A percentile compares a stretch with the other conserved stretches of the same genome.
phyloP scores from a whole-genome alignment of 2,888 invertebrate genomes.

The Drosophila macrospina region DNA sequence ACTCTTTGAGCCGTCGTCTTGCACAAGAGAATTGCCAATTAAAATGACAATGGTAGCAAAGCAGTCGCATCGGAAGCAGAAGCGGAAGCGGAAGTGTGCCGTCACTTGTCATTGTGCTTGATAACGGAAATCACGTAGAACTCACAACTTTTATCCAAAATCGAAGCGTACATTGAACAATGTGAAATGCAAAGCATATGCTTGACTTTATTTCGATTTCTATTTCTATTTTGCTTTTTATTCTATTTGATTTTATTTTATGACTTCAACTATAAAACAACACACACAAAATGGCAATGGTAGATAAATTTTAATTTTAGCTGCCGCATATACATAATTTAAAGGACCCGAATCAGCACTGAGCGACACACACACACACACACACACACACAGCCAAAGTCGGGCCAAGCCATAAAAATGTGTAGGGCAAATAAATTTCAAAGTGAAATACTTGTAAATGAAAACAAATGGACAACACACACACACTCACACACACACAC shows the following conservation, averaged over 20 bases:
- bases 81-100: slow-evolving; percentile 28
- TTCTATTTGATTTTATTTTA: slow-evolving; percentile 31
- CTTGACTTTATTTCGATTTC: slow-evolving; percentile 33
- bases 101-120: slow-evolving; percentile 26
- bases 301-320: slow-evolving; percentile 74
- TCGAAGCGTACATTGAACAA: slow-evolving; percentile 12
- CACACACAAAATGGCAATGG: slow-evolving; percentile 44
- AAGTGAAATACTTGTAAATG: slow-evolving; percentile 81
- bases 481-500: slow-evolving; percentile 19
- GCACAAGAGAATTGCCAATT: slow-evolving; percentile 64
- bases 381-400: too few species aligned
- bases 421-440: slow-evolving; percentile 74
- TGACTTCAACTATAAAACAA: slow-evolving; percentile 53
- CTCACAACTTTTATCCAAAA: slow-evolving; percentile 3
- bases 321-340: slow-evolving; percentile 66
- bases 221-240: slow-evolving; percentile 22
- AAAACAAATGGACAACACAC: slow-evolving; percentile 72
- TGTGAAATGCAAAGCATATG: slow-evolving; percentile 38
- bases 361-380: too few species aligned
- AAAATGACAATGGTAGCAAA: slow-evolving; percentile 39
- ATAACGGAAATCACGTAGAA: slow-evolving; percentile 39
- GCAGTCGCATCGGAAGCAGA: slow-evolving; percentile 20
- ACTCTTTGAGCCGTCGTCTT: slow-evolving; percentile 55
- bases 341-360: slow-evolving; percentile 32
- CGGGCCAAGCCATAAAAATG: slow-evolving; percentile 76